These are phyloP conservation scores for Reinhardtius hippoglossoides DNA, from an alignment of 2,113 vertebrate species.

Conservation along the genomic window DNA sequence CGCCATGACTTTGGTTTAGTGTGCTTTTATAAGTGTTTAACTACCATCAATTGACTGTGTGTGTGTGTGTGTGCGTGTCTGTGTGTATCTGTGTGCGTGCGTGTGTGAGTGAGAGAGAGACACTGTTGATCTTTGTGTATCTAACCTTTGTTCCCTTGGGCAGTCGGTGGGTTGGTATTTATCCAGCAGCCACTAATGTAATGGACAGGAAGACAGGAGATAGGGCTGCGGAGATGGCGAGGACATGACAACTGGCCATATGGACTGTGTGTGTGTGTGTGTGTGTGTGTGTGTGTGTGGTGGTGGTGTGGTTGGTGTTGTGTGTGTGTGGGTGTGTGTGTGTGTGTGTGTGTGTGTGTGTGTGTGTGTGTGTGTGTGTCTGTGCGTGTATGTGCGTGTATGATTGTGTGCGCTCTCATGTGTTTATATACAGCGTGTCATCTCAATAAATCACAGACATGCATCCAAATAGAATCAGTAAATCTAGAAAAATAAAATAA, in stretches of 20 bases:
- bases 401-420: background rate
- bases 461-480: background rate
- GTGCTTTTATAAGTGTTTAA: constrained; percentile 71
- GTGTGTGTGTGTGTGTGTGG: background rate
- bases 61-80: constrained; percentile 16
- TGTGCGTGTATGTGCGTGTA: too few relatives aligned
- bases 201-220: constrained; percentile 70
- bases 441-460: background rate
- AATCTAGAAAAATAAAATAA: too few relatives aligned
- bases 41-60: constrained; percentile 46
- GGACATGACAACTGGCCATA: constrained; percentile 62
- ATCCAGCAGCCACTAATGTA: constrained; percentile 79
- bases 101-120: background rate
- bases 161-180: constrained; percentile 70
- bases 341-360: background rate
- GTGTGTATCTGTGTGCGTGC: constrained; percentile 14
- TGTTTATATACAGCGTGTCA: background rate
- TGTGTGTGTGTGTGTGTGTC: background rate
- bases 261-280: constrained; percentile 32
- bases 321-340: background rate
- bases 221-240: constrained; percentile 42
- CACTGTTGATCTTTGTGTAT: constrained; percentile 65
- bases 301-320: too few relatives aligned
- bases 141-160: constrained; percentile 78
- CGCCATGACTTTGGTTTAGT: constrained; percentile 47